Evolutionary conservation across 2,888 invertebrate species (phyloP).

Genomic region (Tenthredo mesomela): DNA sequence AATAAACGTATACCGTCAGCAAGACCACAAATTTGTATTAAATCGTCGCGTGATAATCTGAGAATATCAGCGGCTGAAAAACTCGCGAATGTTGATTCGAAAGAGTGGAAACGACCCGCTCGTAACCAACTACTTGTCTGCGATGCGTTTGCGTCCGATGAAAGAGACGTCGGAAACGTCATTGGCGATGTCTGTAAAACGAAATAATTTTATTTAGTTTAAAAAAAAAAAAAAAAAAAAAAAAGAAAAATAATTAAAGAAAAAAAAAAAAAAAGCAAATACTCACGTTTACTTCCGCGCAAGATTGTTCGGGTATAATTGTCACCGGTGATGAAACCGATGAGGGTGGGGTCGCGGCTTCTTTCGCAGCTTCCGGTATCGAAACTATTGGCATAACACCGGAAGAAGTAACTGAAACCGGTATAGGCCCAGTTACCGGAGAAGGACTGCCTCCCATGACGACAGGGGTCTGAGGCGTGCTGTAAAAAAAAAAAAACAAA

Average conservation of each 20-base stretch:
- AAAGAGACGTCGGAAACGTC: conserved; percentile 80
- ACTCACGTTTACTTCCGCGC: conserved; percentile 64
- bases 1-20: conserved; percentile 96
- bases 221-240: background rate
- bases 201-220: conserved; percentile 59
- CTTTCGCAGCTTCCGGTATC: conserved; percentile 65
- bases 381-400: conserved; percentile 66
- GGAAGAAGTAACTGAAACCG: conserved; percentile 64
- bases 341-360: conserved; percentile 64
- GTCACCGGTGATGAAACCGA: conserved; percentile 66
- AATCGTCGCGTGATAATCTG: conserved; percentile 93
- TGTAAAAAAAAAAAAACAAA: conserved; percentile 56
- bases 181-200: conserved; percentile 66
- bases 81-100: conserved; percentile 88
- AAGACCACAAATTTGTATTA: conserved; percentile 96
- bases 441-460: conserved; percentile 65
- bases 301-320: conserved; percentile 68
- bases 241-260: background rate
- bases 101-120: conserved; percentile 87
- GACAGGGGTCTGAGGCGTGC: conserved; percentile 69
- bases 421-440: conserved; percentile 66
- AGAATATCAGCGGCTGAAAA: conserved; percentile 95
- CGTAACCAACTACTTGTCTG: conserved; percentile 91
- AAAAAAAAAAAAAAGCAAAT: background rate
- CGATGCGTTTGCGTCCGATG: conserved; percentile 84